A percentile compares a stretch with the other conserved stretches of the same genome.
phyloP scores from a whole-genome alignment of 2,113 vertebrate species.

The Donacobius atricapilla region DNA sequence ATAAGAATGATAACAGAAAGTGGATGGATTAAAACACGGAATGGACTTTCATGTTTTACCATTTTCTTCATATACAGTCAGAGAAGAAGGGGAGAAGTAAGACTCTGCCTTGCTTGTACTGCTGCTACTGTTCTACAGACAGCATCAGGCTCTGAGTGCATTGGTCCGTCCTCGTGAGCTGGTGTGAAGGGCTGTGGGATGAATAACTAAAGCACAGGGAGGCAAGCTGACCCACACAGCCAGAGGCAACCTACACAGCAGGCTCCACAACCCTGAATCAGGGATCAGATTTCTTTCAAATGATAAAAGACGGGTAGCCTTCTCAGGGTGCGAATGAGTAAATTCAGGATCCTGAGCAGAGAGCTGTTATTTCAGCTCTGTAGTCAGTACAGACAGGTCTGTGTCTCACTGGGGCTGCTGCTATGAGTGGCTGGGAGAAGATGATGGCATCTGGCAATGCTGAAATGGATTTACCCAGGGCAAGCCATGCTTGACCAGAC shows the following conservation, averaged over 20 bases:
- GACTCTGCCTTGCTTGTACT: background rate
- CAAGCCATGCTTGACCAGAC: background rate
- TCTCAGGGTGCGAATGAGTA: background rate
- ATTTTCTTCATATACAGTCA: background rate
- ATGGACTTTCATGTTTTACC: background rate
- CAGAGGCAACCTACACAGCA: background rate
- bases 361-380: background rate
- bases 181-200: background rate
- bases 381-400: background rate
- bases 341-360: background rate
- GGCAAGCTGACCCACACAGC: background rate
- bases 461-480: background rate
- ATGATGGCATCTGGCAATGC: background rate
- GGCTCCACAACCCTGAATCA: background rate
- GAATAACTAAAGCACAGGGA: background rate
- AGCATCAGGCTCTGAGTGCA: background rate
- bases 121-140: background rate
- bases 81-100: background rate
- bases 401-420: background rate
- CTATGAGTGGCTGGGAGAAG: background rate
- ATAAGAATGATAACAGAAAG: background rate
- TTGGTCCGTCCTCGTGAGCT: accelerated
- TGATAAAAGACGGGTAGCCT: background rate
- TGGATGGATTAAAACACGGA: background rate
- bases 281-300: background rate